Conservation (phyloP, 2,113 vertebrate species). For the Periophthalmodon schlosseri region DNA sequence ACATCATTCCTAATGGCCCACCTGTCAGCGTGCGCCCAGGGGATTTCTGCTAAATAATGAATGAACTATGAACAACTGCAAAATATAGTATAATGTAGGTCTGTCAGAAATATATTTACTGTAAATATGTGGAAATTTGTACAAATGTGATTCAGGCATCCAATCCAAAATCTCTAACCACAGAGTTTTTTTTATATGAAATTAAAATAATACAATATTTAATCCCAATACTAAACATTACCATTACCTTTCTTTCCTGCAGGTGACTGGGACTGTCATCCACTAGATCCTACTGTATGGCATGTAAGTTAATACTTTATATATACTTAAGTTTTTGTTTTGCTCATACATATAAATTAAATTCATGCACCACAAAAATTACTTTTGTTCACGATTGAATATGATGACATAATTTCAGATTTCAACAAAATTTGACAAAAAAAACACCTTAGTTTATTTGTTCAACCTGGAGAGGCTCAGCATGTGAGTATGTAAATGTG, state of each 20-base stretch:
- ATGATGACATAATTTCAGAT: neutral
- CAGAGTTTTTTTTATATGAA: neutral
- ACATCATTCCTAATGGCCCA: neutral
- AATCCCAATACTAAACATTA: neutral
- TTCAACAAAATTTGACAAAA: neutral
- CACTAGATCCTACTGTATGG: conserved; percentile 95
- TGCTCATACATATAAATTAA: neutral
- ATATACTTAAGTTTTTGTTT: conserved; percentile 15
- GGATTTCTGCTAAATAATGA: neutral
- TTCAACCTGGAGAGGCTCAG: neutral
- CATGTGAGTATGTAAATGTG: too few species aligned
- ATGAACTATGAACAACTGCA: neutral
- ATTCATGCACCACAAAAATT: neutral
- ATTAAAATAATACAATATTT: neutral
- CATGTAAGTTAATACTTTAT: conserved; percentile 81
- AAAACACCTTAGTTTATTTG: neutral
- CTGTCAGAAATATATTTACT: neutral
- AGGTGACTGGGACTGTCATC: conserved; percentile 99
- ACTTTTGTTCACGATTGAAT: neutral
- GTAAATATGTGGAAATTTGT: neutral
- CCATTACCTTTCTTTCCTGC: conserved; percentile 18
- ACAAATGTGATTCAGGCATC: neutral
- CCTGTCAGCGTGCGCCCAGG: neutral
- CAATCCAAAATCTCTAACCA: neutral
- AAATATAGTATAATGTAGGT: neutral